Percentiles rank a stretch among this genome's conserved stretches.
Conservation (phyloP, 1,140 invertebrate genomes). For the Drosophila littoralis region DNA sequence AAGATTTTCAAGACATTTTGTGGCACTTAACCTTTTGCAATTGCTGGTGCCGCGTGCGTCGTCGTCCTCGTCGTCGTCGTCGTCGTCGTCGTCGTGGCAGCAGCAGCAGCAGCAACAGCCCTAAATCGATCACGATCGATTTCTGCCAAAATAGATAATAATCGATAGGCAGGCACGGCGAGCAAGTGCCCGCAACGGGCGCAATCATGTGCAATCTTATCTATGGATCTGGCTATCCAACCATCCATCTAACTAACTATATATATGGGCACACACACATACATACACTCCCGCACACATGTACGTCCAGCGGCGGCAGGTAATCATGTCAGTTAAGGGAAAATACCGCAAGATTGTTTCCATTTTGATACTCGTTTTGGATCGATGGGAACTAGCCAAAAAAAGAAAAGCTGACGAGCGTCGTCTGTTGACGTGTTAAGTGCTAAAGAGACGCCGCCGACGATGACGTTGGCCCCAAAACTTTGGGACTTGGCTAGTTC, state of each 20-base stretch:
- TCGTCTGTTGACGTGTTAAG: constrained; percentile 75
- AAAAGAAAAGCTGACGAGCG: constrained; percentile 45
- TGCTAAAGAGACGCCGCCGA: constrained; percentile 47
- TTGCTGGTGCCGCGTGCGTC: constrained; percentile 1
- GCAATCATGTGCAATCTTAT: constrained; percentile 49
- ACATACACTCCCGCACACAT: constrained; percentile 8
- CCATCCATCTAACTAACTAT: constrained; percentile 20
- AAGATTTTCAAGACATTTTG: constrained; percentile 28
- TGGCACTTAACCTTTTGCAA: constrained; percentile 25
- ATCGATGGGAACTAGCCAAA: constrained; percentile 51
- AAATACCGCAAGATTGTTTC: constrained; percentile 59
- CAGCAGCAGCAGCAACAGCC: constrained; percentile 22
- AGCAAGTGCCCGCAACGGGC: constrained; percentile 34
- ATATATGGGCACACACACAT: constrained; percentile 9
- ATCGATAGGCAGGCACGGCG: constrained; percentile 35
- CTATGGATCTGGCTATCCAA: constrained; percentile 4
- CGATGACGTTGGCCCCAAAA: constrained; percentile 8
- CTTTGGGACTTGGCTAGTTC: constrained; percentile 1
- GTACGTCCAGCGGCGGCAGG: constrained; percentile 14
- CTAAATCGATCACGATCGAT: constrained; percentile 73
- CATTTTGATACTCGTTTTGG: constrained; percentile 38
- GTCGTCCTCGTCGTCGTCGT: too few relatives aligned
- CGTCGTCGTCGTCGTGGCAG: constrained; percentile 7
- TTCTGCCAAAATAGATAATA: constrained; percentile 71
- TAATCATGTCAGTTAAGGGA: constrained; percentile 69